A percentile compares a stretch with the other conserved stretches of the same genome.
Evolutionary conservation across 2,797 vertebrate species (phyloP).

Genomic region (Lagocephalus sceleratus): DNA sequence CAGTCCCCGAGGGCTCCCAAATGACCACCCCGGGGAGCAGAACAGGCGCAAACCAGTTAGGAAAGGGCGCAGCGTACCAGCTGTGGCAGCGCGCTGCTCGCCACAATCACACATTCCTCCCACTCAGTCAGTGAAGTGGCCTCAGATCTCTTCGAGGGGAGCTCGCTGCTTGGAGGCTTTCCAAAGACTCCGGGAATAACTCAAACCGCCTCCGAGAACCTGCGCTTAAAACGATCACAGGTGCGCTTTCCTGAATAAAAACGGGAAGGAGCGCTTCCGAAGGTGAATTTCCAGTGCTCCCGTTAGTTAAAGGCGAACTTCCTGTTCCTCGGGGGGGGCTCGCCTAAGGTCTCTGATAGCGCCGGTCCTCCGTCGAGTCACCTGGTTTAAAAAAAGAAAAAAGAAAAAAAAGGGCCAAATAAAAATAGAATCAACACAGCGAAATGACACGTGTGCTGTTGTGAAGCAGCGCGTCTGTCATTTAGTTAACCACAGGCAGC

Average conservation of each 20-base stretch:
- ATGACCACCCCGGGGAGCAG: slow-evolving; percentile 51
- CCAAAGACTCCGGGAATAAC: slow-evolving; percentile 28
- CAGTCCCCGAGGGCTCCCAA: slow-evolving; percentile 44
- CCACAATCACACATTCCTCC: slow-evolving; percentile 63
- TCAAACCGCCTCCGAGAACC: not conserved
- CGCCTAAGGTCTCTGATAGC: no score
- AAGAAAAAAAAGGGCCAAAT: slow-evolving; percentile 1
- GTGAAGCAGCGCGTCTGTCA: slow-evolving; percentile 57
- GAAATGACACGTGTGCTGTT: slow-evolving; percentile 33
- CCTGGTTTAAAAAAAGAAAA: not conserved
- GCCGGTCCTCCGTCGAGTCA: not conserved
- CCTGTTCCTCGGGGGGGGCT: no score
- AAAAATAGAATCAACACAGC: slow-evolving; percentile 25
- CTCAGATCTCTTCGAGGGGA: slow-evolving; percentile 47
- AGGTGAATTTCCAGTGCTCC: no score
- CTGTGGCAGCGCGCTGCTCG: slow-evolving; percentile 44
- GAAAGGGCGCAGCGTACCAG: slow-evolving; percentile 43
- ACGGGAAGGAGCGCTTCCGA: slow-evolving; percentile 5
- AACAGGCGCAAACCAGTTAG: slow-evolving; percentile 53
- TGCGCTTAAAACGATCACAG: slow-evolving; percentile 24
- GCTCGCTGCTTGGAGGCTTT: slow-evolving; percentile 30
- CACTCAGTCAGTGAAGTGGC: slow-evolving; percentile 46
- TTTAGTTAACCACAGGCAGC: slow-evolving; percentile 65
- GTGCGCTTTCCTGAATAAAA: slow-evolving; percentile 16
- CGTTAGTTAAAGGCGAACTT: no score